Conservation (phyloP, 37 sponge, comb jelly and placozoan species). For the Halisarca cf. caerulea region DNA sequence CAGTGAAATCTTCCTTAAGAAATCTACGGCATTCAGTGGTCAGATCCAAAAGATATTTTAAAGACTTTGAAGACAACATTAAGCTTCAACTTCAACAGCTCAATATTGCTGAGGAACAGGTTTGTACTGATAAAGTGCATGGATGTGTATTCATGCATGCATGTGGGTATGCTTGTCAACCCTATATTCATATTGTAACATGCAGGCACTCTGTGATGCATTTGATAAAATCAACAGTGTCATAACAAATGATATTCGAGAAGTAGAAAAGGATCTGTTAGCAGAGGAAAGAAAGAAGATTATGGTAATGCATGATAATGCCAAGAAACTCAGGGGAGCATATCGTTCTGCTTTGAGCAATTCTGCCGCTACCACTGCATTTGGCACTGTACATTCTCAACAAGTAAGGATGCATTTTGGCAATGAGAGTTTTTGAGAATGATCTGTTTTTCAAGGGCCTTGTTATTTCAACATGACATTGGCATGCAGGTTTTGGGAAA, state of each 20-base stretch:
- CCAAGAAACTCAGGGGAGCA: not conserved
- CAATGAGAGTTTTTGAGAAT: too few species aligned
- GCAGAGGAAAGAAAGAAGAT: not conserved
- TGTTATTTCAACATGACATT: too few species aligned
- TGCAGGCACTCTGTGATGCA: not conserved
- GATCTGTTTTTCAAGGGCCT: too few species aligned
- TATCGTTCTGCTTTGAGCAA: not conserved
- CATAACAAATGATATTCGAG: not conserved
- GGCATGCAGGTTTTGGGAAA: not conserved
- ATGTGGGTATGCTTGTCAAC: not conserved
- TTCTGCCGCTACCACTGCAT: too few species aligned
- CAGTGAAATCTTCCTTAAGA: conserved; percentile 13
- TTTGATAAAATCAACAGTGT: not conserved
- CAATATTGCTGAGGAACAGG: conserved; percentile 70
- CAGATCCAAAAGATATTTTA: conserved; percentile 57
- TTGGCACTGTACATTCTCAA: too few species aligned
- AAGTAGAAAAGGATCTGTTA: not conserved
- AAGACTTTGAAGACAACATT: conserved; percentile 68
- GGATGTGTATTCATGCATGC: not conserved
- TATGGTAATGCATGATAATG: not conserved
- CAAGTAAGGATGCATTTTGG: too few species aligned
- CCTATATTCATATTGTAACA: not conserved
- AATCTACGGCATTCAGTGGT: conserved; percentile 26
- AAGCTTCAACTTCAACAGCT: conserved; percentile 60
- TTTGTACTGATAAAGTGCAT: not conserved